A percentile compares a stretch with the other conserved stretches of the same genome.
phyloP scores from a whole-genome alignment of 2,888 invertebrate genomes.

The Amitus sp. region DNA sequence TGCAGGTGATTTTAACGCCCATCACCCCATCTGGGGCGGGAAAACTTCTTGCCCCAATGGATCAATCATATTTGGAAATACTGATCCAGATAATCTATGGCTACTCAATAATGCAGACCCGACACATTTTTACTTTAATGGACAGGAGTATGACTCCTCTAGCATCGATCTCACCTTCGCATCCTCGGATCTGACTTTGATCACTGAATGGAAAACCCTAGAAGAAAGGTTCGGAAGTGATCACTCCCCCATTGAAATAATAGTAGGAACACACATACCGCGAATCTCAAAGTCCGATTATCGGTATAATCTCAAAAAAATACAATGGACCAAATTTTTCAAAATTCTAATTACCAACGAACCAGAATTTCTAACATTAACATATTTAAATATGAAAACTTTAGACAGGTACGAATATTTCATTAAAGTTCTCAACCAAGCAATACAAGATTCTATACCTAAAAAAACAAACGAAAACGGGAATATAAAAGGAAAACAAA shows the following conservation, averaged over 20 bases:
- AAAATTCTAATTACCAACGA: not conserved
- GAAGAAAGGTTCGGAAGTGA: constrained; percentile 26
- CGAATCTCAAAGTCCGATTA: constrained; percentile 7
- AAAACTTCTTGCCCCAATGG: constrained; percentile 8
- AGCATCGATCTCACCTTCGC: constrained; percentile 30
- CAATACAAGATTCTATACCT: not conserved
- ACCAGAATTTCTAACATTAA: not conserved
- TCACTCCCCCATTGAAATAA: constrained; percentile 25
- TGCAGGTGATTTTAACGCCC: constrained; percentile 17
- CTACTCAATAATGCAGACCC: constrained; percentile 10
- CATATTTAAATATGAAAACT: constrained; percentile 1
- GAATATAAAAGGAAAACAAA: too few species aligned
- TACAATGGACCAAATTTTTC: constrained; percentile 1
- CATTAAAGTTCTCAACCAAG: not conserved
- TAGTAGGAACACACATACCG: constrained; percentile 8
- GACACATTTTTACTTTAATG: constrained; percentile 17
- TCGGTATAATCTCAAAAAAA: constrained; percentile 19
- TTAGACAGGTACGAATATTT: not conserved
- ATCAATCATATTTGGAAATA: constrained; percentile 5
- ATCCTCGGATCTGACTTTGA: constrained; percentile 8
- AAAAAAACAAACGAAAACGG: too few species aligned
- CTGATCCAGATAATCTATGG: constrained; percentile 8
- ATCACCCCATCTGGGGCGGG: constrained; percentile 20
- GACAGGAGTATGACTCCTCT: constrained; percentile 12
- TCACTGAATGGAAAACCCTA: constrained; percentile 8